Conservation (phyloP, 2,888 invertebrate genomes). For the Eristalis intricaria region DNA sequence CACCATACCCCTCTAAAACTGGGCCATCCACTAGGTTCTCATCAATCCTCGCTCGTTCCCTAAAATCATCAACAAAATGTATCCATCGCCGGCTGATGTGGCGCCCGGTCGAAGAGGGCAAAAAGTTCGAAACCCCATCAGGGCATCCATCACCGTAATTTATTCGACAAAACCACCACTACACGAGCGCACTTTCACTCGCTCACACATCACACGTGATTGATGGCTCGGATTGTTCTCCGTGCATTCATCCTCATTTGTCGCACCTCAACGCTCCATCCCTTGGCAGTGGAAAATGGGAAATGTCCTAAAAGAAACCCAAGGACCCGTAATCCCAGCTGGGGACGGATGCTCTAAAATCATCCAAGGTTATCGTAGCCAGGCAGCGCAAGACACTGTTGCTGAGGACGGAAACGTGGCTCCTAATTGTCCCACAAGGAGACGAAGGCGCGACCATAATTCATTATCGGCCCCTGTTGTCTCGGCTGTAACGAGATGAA, state of each 20-base stretch:
- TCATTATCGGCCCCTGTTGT: slow-evolving; percentile 20
- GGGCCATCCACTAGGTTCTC: neutral
- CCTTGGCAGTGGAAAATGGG: neutral
- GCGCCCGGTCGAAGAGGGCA: neutral
- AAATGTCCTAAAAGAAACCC: no score
- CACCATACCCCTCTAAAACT: neutral
- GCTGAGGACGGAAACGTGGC: neutral
- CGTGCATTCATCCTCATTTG: slow-evolving; percentile 5
- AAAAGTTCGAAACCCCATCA: slow-evolving; percentile 17
- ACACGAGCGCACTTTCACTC: neutral
- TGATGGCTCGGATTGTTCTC: slow-evolving; percentile 37
- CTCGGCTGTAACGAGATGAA: slow-evolving; percentile 5
- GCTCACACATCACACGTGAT: slow-evolving; percentile 33
- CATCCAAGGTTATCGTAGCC: neutral
- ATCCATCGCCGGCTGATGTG: neutral
- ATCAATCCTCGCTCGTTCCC: slow-evolving; percentile 15
- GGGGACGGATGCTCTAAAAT: neutral
- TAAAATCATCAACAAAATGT: neutral
- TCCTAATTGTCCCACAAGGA: neutral
- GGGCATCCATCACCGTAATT: slow-evolving; percentile 51
- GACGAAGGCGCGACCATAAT: neutral
- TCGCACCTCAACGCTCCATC: neutral
- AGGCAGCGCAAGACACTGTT: neutral
- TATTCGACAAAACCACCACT: slow-evolving; percentile 18
- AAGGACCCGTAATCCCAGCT: neutral